phyloP scores from a whole-genome alignment of 2,113 vertebrate species.

The Bubalus kerabau region DNA sequence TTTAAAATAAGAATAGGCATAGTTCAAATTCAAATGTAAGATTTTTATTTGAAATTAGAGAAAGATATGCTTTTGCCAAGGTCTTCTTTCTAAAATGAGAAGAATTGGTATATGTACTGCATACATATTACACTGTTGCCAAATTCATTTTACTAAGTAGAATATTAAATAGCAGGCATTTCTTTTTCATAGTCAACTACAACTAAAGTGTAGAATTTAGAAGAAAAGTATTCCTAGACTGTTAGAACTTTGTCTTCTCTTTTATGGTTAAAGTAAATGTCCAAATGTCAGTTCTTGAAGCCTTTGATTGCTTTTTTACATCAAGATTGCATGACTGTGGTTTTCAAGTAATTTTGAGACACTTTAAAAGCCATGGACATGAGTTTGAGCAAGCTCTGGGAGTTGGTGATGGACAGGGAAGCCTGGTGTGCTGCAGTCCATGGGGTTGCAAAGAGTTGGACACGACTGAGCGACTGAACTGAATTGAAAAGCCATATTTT shows the following conservation, averaged over 20 bases:
- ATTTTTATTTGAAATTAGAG: constrained; percentile 38
- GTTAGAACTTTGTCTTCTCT: neutral
- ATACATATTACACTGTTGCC: neutral
- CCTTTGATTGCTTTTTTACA: neutral
- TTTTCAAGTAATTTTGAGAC: neutral
- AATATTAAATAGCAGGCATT: neutral
- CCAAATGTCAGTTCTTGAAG: neutral
- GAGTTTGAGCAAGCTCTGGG: neutral
- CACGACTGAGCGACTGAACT: neutral
- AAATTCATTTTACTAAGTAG: neutral
- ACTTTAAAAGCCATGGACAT: neutral
- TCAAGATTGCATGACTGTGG: neutral
- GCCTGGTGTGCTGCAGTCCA: neutral
- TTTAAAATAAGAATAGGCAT: neutral
- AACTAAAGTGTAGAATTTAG: neutral
- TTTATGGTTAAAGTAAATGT: neutral
- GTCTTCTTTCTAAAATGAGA: neutral
- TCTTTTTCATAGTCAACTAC: neutral
- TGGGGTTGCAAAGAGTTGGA: neutral
- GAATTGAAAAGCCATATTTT: neutral
- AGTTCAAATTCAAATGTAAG: neutral
- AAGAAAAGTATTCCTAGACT: neutral
- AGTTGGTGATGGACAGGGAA: neutral
- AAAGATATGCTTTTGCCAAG: neutral
- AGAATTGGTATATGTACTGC: neutral